phyloP scores from a whole-genome alignment of 1,140 invertebrate genomes.

The Pogonomyrmex californicus region DNA sequence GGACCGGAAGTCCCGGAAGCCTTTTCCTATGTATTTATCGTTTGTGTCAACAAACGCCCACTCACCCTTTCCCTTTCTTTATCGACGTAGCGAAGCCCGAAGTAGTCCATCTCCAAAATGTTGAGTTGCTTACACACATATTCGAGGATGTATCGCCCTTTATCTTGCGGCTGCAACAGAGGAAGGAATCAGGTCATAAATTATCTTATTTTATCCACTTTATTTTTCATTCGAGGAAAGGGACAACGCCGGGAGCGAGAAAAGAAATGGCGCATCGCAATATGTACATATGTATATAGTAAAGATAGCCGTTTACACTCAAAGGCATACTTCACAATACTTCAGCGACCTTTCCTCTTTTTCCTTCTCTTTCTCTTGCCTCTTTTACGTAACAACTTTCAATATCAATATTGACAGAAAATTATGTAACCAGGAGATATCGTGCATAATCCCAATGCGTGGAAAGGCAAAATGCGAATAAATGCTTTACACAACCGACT shows the following conservation, averaged over 20 bases:
- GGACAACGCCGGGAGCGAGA: neutral
- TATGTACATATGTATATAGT: no score
- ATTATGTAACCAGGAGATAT: constrained; percentile 18
- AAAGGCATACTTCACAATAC: neutral
- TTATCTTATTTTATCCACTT: neutral
- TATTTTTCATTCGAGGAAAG: neutral
- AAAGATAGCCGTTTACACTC: neutral
- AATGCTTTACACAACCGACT: neutral
- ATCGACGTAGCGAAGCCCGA: constrained; percentile 98
- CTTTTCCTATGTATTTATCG: neutral
- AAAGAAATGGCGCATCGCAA: constrained; percentile 1
- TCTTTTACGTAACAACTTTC: constrained; percentile 27
- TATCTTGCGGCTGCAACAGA: constrained; percentile 94
- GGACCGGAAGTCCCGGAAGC: neutral
- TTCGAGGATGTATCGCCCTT: constrained; percentile 97
- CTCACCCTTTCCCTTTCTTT: constrained; percentile 96
- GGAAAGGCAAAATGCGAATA: neutral
- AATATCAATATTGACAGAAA: constrained; percentile 17
- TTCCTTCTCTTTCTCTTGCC: constrained; percentile 15
- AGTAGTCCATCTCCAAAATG: constrained; percentile 98
- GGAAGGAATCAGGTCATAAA: neutral
- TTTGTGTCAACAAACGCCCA: constrained; percentile 70
- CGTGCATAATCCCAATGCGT: constrained; percentile 18
- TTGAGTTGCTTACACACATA: constrained; percentile 97
- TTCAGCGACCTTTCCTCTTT: neutral